Evolutionary conservation across 2,888 invertebrate species (phyloP).

Genomic region (Zygaena filipendulae): DNA sequence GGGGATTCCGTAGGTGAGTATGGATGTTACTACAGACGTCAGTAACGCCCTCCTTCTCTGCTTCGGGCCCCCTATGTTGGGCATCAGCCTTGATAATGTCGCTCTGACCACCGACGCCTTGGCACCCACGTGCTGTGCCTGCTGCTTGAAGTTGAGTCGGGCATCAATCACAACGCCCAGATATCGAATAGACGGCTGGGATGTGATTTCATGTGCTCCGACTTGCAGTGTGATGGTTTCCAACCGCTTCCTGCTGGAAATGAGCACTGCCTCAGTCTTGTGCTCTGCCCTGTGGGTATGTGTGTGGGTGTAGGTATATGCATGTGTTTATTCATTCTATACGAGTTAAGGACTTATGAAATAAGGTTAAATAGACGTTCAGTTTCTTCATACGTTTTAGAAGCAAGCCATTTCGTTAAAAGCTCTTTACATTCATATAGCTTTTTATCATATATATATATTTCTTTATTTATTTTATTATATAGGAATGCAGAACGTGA

Average conservation of each 20-base stretch:
- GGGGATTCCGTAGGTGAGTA: slow-evolving; percentile 1
- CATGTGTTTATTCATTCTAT: no score
- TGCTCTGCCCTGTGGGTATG: no score
- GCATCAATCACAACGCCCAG: slow-evolving; percentile 2
- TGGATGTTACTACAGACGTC: slow-evolving; percentile 1
- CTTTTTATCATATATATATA: no score
- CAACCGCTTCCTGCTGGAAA: slow-evolving; percentile 1
- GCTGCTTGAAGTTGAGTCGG: slow-evolving; percentile 2
- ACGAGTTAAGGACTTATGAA: no score
- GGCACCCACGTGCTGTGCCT: slow-evolving; percentile 1
- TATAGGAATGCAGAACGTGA: no score
- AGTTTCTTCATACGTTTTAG: no score
- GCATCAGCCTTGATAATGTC: slow-evolving; percentile 1
- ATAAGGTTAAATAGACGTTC: no score
- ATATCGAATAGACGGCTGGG: slow-evolving; percentile 1
- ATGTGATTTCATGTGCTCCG: not conserved
- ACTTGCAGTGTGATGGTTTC: slow-evolving; percentile 2
- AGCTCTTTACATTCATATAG: no score
- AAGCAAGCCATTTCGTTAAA: no score
- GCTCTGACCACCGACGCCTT: slow-evolving; percentile 1
- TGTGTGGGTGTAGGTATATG: no score
- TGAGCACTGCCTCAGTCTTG: slow-evolving; percentile 1
- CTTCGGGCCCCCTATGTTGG: not conserved
- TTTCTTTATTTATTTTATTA: no score
- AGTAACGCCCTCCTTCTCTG: not conserved